Percentiles rank a stretch among this genome's conserved stretches.
phyloP scores from a whole-genome alignment of 2,113 vertebrate species.

The Nothocercus julius region DNA sequence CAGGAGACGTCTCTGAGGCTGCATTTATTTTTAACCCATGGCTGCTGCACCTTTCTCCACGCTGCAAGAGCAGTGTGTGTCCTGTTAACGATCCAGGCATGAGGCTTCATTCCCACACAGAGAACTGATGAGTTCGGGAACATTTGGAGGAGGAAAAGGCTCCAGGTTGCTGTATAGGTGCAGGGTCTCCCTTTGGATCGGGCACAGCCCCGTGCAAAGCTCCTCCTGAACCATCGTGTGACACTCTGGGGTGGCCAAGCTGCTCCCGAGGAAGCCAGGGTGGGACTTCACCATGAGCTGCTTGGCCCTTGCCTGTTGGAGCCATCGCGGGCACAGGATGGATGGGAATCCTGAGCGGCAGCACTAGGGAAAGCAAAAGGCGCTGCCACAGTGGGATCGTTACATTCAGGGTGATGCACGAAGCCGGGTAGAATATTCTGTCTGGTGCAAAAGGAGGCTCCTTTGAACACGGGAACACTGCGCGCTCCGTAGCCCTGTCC shows the following conservation, averaged over 20 bases:
- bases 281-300: neutral
- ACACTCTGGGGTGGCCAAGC: neutral
- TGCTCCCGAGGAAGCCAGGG: neutral
- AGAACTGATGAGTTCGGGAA: neutral
- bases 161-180: neutral
- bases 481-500: neutral
- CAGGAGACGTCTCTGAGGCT: neutral
- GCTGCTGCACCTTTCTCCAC: neutral
- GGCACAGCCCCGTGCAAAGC: no score
- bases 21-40: neutral
- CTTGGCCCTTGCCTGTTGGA: neutral
- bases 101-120: neutral
- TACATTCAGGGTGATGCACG: neutral
- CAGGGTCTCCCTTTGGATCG: neutral
- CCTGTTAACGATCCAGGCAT: neutral
- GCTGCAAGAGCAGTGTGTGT: fast-evolving
- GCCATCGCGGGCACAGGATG: constrained; percentile 1
- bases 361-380: constrained; percentile 47
- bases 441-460: constrained; percentile 11
- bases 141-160: neutral
- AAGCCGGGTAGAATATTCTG: constrained; percentile 54
- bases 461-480: neutral
- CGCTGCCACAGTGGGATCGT: constrained; percentile 19
- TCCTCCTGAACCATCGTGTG: neutral
- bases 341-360: neutral